phyloP scores from a whole-genome alignment of 1,140 invertebrate genomes.

The Vanessa tameamea region DNA sequence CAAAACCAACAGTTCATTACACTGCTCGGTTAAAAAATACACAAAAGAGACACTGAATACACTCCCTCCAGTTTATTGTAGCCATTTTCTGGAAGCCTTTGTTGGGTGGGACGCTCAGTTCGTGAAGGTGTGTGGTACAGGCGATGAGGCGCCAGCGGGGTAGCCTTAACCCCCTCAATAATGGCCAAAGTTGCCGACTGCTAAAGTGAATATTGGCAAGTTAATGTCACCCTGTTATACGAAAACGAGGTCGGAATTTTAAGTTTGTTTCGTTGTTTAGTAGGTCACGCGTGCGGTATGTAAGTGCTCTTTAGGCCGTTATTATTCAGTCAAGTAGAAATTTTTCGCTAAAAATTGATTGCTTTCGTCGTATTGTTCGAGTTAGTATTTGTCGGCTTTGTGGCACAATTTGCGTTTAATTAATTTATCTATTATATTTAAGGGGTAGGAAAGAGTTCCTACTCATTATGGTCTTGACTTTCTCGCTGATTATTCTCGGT shows the following conservation, averaged over 20 bases:
- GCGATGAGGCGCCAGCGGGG: slow-evolving; percentile 15
- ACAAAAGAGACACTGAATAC: slow-evolving; percentile 35
- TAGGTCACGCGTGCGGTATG: slow-evolving; percentile 5
- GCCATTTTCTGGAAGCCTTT: slow-evolving; percentile 36
- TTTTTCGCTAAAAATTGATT: not conserved
- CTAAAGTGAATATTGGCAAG: slow-evolving; percentile 15
- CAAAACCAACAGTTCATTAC: slow-evolving; percentile 37
- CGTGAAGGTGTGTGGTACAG: slow-evolving; percentile 19
- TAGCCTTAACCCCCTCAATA: slow-evolving; percentile 3
- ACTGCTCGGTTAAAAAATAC: slow-evolving; percentile 35
- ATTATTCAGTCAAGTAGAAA: not conserved
- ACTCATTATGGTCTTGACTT: too few relatives aligned
- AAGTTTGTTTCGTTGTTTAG: slow-evolving; percentile 9
- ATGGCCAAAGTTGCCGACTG: slow-evolving; percentile 4
- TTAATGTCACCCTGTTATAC: slow-evolving; percentile 13
- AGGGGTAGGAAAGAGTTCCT: too few relatives aligned
- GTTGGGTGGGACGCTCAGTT: slow-evolving; percentile 25
- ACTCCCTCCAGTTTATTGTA: slow-evolving; percentile 36
- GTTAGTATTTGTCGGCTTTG: too few relatives aligned
- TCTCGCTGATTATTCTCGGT: too few relatives aligned
- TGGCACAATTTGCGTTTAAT: too few relatives aligned
- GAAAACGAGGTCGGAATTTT: slow-evolving; percentile 10
- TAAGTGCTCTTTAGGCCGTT: not conserved
- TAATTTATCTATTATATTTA: too few relatives aligned
- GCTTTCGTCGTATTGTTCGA: not conserved